Evolutionary conservation across 2,888 invertebrate genomes (phyloP), one percentile per base, ranked within the genome.

Genomic region (Monochamus alternatus): DNA sequence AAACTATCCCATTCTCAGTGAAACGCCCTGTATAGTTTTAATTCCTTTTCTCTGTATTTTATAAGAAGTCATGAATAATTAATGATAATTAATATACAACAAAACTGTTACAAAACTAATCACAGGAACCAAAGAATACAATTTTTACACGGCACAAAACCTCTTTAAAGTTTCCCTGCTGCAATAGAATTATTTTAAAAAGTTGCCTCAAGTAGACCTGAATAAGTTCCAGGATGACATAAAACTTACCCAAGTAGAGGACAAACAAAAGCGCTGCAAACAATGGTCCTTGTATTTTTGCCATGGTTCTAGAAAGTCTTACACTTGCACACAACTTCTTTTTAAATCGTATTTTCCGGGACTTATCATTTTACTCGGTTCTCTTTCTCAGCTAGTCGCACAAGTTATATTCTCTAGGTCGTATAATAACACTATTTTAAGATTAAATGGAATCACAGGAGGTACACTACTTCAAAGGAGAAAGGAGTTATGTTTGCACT

Each of bases 211-310:
- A 64, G 44, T 44, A 14, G 44, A 64, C 44, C 43, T 43, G 44
- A 14, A 64, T 38, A 67, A 58, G 72, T 59, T 58, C 52, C 14
- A 14, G 73, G 60, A 69, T n/a, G 44, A 51, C 55, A 76, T 51
- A 73, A 79, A 78, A 83, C 85, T 85, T 79, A 86, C 86, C 86
- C 81, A 84, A 79, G 81, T 77, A 85, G 81, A 82, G 79, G 60
- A 80, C 81, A 78, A 85, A 83, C 77, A 84, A 81, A 82, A 85
- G 82, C 71, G 80, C 75, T 64, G 81, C 80, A 79, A 85, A 83
- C 79, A 84, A 80, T 84, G 84, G 81, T 82, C 79, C 81, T 74
- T 81, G 83, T 82, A 81, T 64, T 78, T 79, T 84, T 81, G 82
- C 85, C 86, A 86, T 86, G 74, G 79, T 80, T 76, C 80, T 79